These are phyloP conservation scores for Cistogaster globosa DNA, from an alignment of 2,888 invertebrate species.

Conservation along the genomic window DNA sequence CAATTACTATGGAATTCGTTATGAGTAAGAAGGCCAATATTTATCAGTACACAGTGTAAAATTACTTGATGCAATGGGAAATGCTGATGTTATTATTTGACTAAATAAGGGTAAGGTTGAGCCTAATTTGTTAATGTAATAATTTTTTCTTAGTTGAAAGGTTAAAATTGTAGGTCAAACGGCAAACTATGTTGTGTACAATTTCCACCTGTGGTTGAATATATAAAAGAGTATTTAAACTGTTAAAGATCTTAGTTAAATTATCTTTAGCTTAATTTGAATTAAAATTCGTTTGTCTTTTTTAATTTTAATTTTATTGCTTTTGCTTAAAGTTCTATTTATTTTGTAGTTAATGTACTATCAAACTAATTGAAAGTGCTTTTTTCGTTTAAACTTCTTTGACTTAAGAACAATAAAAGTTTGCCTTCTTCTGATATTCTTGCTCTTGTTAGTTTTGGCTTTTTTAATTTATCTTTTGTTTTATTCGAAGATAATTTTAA, in stretches of 20 bases:
- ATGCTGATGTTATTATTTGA: too few species aligned
- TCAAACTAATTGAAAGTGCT: conserved; percentile 78
- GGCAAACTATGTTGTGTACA: too few species aligned
- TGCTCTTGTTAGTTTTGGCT: background rate
- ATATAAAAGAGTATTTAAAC: too few species aligned
- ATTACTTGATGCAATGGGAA: too few species aligned
- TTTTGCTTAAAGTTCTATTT: conserved; percentile 42
- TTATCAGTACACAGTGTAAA: too few species aligned
- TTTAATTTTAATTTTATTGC: conserved; percentile 67
- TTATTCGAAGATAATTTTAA: conserved; percentile 46
- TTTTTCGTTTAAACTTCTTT: conserved; percentile 69
- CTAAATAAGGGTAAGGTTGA: too few species aligned
- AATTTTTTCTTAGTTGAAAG: too few species aligned
- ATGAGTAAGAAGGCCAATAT: too few species aligned
- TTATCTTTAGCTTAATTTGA: conserved; percentile 21
- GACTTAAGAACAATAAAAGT: conserved; percentile 60
- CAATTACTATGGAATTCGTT: too few species aligned
- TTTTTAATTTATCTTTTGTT: conserved; percentile 40
- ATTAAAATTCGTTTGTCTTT: background rate
- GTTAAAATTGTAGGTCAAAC: too few species aligned
- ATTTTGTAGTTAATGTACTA: conserved; percentile 66
- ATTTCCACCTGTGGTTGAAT: too few species aligned
- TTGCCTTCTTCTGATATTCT: conserved; percentile 16
- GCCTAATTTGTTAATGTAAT: too few species aligned
- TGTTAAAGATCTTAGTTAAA: conserved; percentile 40